Evolutionary conservation across 2,888 invertebrate species (phyloP), one percentile per base, ranked within the genome.

Genomic region (Acronicta leporina): DNA sequence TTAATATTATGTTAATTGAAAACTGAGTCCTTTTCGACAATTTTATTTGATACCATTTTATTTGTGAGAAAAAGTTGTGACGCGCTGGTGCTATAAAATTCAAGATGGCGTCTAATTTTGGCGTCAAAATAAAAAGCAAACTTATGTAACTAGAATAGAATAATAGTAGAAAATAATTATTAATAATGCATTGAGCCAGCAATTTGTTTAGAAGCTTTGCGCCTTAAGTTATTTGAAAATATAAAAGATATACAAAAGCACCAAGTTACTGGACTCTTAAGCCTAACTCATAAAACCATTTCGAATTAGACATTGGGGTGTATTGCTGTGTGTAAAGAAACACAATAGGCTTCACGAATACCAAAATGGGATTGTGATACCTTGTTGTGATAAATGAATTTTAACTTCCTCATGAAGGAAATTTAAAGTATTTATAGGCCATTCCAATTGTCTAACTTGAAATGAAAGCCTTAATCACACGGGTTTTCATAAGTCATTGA

Each of bases 111-210:
- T 46, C 62, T 35, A 38, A 61, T 56, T 55, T 63, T 43, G 63
- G 68, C 75, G 75, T 67, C 72, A 57, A 63, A 60, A 58, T 71
- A 73, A 79, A 71, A 77, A 74, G 75, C 71, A 84, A 82, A 82
- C 83, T 75, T 81, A 82, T 55, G 59, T 44, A 63, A 65, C 73
- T 75, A 76, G 44, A 72, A 59, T 68, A 77, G 52, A 74, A 68
- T 72, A 71, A 69, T 73, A 72, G 73, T 77, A 76, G 56, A 77
- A 70, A 80, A 72, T 70, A 74, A 76, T 80, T 77, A 85, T 80
- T 83, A 85, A 83, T 83, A 86, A 87, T 81, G 84, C 84, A 85
- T 90, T 90, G 90, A 91, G 90, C 90, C 87, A 86, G 86, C 84
- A 82, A 83, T 83, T 80, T 81, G 83, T 88, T 85, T 84, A 82